Evolutionary conservation across 2,888 invertebrate genomes (phyloP).

Genomic region (Heliconius cydno): DNA sequence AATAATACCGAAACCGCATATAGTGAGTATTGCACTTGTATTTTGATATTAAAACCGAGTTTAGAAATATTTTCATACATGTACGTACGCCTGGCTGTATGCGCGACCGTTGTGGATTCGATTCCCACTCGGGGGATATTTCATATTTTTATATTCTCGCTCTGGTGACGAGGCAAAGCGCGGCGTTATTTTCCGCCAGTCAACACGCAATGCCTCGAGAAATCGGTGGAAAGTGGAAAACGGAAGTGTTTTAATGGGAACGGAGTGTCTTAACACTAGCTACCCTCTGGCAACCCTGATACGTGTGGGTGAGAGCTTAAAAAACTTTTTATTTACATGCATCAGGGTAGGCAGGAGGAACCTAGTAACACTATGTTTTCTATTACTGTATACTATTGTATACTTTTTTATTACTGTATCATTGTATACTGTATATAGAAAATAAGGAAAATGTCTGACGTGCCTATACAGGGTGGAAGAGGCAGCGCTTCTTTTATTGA

Average conservation of each 20-base stretch:
- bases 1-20: constrained; percentile 36
- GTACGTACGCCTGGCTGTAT: neutral
- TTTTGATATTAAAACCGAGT: constrained; percentile 1
- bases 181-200: no score
- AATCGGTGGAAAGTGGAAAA: no score
- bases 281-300: neutral
- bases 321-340: neutral
- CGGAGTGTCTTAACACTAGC: neutral
- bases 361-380: no score
- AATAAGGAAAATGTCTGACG: no score
- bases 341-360: no score
- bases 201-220: no score
- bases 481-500: no score
- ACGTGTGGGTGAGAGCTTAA: neutral
- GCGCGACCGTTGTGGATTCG: neutral
- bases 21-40: constrained; percentile 21
- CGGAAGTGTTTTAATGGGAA: neutral
- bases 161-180: neutral
- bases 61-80: neutral
- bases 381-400: no score
- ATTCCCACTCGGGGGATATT: neutral
- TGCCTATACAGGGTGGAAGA: no score
- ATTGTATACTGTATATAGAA: no score
- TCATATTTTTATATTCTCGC: no score
- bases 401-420: no score